Evolutionary conservation across 2,888 invertebrate genomes (phyloP).

Genomic region (Volucella inflata): DNA sequence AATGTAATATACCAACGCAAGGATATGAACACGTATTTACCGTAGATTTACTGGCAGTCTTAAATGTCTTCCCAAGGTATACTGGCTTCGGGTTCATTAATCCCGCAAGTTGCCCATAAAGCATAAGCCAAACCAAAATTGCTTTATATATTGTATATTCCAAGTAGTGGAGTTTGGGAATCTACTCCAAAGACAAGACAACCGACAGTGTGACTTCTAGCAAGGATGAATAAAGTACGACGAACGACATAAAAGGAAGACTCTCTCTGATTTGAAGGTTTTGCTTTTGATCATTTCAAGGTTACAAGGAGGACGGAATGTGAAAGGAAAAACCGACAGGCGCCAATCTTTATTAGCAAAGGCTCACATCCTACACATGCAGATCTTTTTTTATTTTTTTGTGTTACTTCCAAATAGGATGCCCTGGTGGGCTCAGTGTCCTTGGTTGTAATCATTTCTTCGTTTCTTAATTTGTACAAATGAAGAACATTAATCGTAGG

Average conservation of each 20-base stretch:
- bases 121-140: slow-evolving; percentile 55
- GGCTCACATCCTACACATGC: not conserved
- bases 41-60: slow-evolving; percentile 32
- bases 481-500: slow-evolving; percentile 51
- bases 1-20: slow-evolving; percentile 41
- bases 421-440: not conserved
- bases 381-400: not conserved
- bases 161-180: not conserved
- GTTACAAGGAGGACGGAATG: slow-evolving; percentile 5
- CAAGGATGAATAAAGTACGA: not conserved
- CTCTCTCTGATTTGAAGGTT: not conserved
- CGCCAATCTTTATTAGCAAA: slow-evolving; percentile 49
- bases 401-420: not conserved
- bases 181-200: not conserved
- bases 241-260: not conserved
- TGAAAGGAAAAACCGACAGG: slow-evolving; percentile 1
- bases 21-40: slow-evolving; percentile 54
- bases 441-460: slow-evolving; percentile 24
- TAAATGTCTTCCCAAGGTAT: slow-evolving; percentile 49
- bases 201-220: not conserved
- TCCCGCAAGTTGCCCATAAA: slow-evolving; percentile 48
- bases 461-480: slow-evolving; percentile 35
- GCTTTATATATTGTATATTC: slow-evolving; percentile 18
- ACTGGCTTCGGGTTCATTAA: slow-evolving; percentile 34
- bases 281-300: slow-evolving; percentile 15